Evolutionary conservation across 2,113 vertebrate genomes (phyloP), one percentile per base, ranked within the genome.

Genomic region (Lagopus leucura): DNA sequence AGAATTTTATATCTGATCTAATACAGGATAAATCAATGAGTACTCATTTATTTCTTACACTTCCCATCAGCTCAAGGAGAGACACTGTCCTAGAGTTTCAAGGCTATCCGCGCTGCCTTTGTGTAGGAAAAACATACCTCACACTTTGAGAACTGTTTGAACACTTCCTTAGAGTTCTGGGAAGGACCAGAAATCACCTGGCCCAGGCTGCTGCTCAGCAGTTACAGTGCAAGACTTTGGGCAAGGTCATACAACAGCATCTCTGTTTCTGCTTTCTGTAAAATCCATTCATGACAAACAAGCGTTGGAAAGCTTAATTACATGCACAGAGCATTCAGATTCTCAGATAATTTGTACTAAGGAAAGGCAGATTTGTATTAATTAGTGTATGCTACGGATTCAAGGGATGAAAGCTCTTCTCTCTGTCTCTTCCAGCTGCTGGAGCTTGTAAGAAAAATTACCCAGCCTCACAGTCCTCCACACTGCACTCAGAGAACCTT

Each of bases 41-140:
- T 57, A 92, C 84, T 92, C 93, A 69, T 90, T 91, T 94, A 75
- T 34, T 72, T 90, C 87, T 93, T 88, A 86, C 20, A 76, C 83
- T 25, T 93, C 82, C 88, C 91, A 94, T 86, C 91, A 93, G 90
- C 95, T 96, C 93, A 92, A 96, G 92, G 88, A 96, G 85, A 97
- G 82, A 74, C 82, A 78, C 93, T 69, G 82, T 88, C 82, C 94
- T 48, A 86, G 85, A 84, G 88, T 78, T 95, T 93, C 94, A 95
- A 95, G 95, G 94, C 88, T 91, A 95, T 90, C 72, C 72, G 74
- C 0, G 1, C 45, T 88, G 85, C 69, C 76, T 95, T 91, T 89
- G 91, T 83, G 3, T 38, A 24, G 1, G 6, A 69, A 83, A 93
- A 94, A 85, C 75, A 86, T 6, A 42, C 40, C 58, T 58, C 14